Evolutionary conservation across 2,797 vertebrate species (phyloP), one percentile per base, ranked within the genome.

Genomic region (Simalia tracyae): DNA sequence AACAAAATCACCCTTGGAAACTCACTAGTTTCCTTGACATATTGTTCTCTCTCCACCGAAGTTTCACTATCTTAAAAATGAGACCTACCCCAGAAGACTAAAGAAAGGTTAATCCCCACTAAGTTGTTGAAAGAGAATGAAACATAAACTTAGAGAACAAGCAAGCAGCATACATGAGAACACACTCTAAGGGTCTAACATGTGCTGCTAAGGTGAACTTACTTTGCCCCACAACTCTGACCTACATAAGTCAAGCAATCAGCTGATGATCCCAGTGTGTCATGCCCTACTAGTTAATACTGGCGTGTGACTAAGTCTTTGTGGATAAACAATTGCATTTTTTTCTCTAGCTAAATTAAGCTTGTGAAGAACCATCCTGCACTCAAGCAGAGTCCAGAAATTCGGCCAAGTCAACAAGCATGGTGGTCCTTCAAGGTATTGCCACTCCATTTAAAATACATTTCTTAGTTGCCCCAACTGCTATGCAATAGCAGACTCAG

Each of bases 191-290:
- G 94, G 31, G 1, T 15, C 26, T 50, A 90, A 90, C 22, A 46
- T 19, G 84, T 0, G 17, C 76, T 87, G 76, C 26, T 1, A 7
- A 60, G 94, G 91, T 28, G 0, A 14, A 91, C 12, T 60, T 31
- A 87, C 60, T 31, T 59, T 85, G 8, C 68, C 91, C 89, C 94
- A 50, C 57, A 92, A 4, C 1, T 0, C 68, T 68, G 94, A 93
- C 89, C 95, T 86, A 89, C 94, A 92, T 50, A 61, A 26, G 0
- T 24, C 90, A 68, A 8, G 63, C 2, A 66, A 94, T 93, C 87
- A 89, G 94, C 89, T 86, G 68, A 90, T 0, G 42, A 31, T 50
- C 1, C 93, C 87, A 3, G 57, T 12, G 61, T 84, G 5, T 0
- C 0, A 56, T 0, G 0, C 36, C 88, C 68, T 17, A 31, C 31